Percentiles rank a stretch among this genome's conserved stretches.
These are phyloP conservation scores for Opisthocomus hoazin DNA, from an alignment of 2,113 vertebrate species.

Conservation along the genomic window DNA sequence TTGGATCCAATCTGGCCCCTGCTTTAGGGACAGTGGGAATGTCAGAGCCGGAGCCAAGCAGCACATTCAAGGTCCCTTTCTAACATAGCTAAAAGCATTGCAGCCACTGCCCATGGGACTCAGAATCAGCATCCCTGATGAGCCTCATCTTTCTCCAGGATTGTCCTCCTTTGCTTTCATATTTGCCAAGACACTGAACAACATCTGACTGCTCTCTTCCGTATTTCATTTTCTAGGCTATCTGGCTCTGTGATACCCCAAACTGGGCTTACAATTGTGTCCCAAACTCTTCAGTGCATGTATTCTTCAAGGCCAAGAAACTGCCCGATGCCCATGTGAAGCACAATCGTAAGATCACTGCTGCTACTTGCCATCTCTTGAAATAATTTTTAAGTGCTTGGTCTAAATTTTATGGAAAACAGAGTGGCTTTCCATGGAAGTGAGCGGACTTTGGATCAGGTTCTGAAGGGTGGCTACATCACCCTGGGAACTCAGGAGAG, in stretches of 20 bases:
- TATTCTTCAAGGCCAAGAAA: neutral
- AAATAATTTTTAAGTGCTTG: neutral
- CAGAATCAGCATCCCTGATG: too few species aligned
- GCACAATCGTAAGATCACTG: neutral
- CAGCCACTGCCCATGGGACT: neutral
- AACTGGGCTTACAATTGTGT: neutral
- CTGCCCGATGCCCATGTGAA: fast-evolving
- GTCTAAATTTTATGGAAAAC: neutral
- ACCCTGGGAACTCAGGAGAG: neutral
- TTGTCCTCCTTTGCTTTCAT: neutral
- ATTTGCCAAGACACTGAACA: neutral
- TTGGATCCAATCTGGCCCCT: neutral
- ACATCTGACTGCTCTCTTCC: neutral
- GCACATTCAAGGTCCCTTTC: neutral
- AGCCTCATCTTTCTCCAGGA: neutral
- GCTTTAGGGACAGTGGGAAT: fast-evolving
- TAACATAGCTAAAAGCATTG: neutral
- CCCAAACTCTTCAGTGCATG: neutral
- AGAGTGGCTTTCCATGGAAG: neutral
- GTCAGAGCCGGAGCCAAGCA: neutral
- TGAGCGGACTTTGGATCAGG: neutral
- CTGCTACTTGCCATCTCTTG: neutral
- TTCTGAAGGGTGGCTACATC: neutral
- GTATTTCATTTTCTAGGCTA: fast-evolving
- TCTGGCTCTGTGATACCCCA: neutral